These are phyloP conservation scores for Acanthosepion pharaonis DNA, from an alignment of 2,888 invertebrate species.

Conservation along the genomic window DNA sequence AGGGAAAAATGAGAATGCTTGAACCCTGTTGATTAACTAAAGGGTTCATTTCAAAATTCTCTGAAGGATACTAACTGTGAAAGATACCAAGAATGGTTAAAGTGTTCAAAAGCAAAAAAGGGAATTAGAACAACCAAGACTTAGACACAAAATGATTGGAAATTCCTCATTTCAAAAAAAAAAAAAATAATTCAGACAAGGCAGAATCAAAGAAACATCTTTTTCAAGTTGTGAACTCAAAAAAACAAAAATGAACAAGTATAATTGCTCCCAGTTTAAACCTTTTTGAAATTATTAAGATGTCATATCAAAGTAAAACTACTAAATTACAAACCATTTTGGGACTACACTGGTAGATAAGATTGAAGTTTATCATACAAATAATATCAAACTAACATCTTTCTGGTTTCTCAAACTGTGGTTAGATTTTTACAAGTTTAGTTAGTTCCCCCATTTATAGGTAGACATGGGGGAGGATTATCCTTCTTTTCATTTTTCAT, in stretches of 20 bases:
- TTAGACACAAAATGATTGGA: too few relatives aligned
- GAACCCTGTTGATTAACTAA: too few relatives aligned
- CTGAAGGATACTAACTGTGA: too few relatives aligned
- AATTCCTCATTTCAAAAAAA: too few relatives aligned
- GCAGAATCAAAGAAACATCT: not conserved
- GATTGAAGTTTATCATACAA: not conserved
- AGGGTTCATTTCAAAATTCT: too few relatives aligned
- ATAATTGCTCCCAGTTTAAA: not conserved
- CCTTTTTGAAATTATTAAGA: not conserved
- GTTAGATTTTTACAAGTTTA: conserved; percentile 33
- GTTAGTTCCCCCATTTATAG: not conserved
- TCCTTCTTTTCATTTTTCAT: not conserved
- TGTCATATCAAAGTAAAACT: not conserved
- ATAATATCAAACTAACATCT: not conserved
- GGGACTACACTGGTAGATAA: not conserved
- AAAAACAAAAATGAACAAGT: not conserved
- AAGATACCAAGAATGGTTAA: too few relatives aligned
- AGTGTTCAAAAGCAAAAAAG: too few relatives aligned
- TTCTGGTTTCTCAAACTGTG: not conserved
- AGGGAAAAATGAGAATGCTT: too few relatives aligned
- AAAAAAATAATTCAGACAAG: not conserved
- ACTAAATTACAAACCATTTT: not conserved
- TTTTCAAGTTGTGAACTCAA: not conserved
- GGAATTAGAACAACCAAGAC: too few relatives aligned
- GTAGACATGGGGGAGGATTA: not conserved